phyloP scores from a whole-genome alignment of 1,140 invertebrate species.

The Lepidurus packardi region DNA sequence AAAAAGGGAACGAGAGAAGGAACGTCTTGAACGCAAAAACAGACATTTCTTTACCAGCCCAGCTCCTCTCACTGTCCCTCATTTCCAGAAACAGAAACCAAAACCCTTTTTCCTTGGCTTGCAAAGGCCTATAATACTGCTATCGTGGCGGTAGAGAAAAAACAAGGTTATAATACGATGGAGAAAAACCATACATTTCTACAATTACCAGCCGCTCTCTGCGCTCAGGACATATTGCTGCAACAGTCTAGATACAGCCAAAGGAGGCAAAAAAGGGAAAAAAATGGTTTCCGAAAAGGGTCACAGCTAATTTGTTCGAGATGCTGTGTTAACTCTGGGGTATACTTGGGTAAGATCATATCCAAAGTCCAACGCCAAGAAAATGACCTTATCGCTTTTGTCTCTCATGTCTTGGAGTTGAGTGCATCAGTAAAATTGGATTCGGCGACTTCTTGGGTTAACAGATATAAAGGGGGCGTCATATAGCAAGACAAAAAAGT shows the following conservation, averaged over 20 bases:
- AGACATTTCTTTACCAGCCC: background rate
- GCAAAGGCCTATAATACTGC: background rate
- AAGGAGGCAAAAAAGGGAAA: no score
- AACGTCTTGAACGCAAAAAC: background rate
- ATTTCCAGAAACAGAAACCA: background rate
- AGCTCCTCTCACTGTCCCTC: background rate
- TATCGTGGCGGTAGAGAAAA: background rate
- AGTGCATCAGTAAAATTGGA: conserved; percentile 16
- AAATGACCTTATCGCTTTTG: background rate
- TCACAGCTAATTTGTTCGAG: no score
- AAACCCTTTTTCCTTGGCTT: background rate
- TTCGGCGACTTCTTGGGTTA: background rate
- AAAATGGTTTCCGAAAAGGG: no score
- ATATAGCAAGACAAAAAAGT: background rate
- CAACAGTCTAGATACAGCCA: no score
- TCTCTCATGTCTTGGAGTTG: background rate
- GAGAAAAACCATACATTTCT: background rate
- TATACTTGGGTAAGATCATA: no score
- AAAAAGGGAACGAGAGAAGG: background rate
- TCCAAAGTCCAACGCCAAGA: no score
- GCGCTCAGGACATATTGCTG: background rate
- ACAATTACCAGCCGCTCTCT: background rate
- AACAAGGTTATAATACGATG: background rate
- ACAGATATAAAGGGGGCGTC: background rate
- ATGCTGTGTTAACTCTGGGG: no score